Base-by-base conservation (phyloP, 2,113 vertebrate species). In the Cyanoderma ruficeps region DNA sequence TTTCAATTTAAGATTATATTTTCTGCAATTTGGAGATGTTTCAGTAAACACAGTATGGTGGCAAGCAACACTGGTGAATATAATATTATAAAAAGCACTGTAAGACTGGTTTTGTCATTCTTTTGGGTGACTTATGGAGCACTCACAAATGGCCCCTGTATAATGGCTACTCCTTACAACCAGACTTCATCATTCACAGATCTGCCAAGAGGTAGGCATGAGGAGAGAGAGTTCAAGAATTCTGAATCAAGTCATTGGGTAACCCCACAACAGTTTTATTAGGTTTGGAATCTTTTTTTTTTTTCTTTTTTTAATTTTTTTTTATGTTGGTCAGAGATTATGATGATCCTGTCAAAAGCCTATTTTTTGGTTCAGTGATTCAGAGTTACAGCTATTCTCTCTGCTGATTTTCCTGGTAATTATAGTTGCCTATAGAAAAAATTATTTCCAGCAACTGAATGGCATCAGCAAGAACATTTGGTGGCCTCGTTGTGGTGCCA, bases 341-440 rank as follows among this genome's bases (percentile, higher is more conserved):
- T 16, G 52, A 65, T 37, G 33, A 64, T 89, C 44, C 72, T 75
- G 56, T 91, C 60, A 95, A 79, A 97, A 90, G 50, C 31, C n/a
- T 57, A 35, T 71, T 93, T 96, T 96, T 79, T 84, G 50, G 49
- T 77, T 93, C 89, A 93, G 17, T 77, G 57, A 57, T 80, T 95
- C 78, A 90, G 64, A 95, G 95, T 88, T 72, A 81, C 87, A 70
- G 13, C 59, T 92, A 81, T 93, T 93, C 55, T 42, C 47, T 75
- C 56, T 93, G 20, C 33, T 77, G 53, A 87, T 81, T 87, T 72
- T 60, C 53, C 77, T 59, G 55, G 46, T 93, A 80, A 81, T 92
- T 93, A 41, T 24, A 68, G 11, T 33, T 93, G 41, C n/a, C 53
- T 7, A 11, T 31, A 63, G 53, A 77, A 83, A n/a, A 75, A 60